Percentiles rank a stretch among this genome's conserved stretches.
Conservation (phyloP, 2,888 invertebrate genomes). For the Drosophila recens region DNA sequence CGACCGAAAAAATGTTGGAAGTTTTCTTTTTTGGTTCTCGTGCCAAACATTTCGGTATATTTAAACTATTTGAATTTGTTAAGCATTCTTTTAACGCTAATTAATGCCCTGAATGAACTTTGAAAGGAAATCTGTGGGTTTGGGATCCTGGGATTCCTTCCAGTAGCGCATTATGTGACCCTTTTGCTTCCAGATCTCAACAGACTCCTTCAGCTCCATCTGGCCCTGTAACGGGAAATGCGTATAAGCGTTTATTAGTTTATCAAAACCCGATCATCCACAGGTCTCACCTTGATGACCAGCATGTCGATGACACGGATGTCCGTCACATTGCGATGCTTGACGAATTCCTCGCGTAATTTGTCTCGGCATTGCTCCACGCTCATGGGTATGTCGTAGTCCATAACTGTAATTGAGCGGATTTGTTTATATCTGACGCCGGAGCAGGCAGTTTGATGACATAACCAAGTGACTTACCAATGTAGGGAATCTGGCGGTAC, state of each 20-base stretch:
- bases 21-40: conserved; percentile 16
- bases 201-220: conserved; percentile 96
- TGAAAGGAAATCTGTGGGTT: conserved; percentile 95
- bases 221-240: conserved; percentile 89
- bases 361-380: conserved; percentile 89
- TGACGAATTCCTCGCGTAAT: conserved; percentile 91
- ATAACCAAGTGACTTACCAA: conserved; percentile 88
- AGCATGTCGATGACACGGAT: conserved; percentile 96
- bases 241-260: not conserved
- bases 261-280: not conserved
- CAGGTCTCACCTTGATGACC: conserved; percentile 91
- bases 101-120: conserved; percentile 89
- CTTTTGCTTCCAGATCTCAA: conserved; percentile 95
- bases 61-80: conserved; percentile 70
- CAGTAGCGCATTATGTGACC: conserved; percentile 95
- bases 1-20: conserved; percentile 29
- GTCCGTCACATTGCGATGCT: conserved; percentile 92
- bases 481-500: conserved; percentile 95
- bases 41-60: conserved; percentile 50
- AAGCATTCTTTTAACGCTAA: conserved; percentile 61
- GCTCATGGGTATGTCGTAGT: conserved; percentile 93
- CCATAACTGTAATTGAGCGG: conserved; percentile 87
- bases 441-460: conserved; percentile 62
- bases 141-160: conserved; percentile 92
- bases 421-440: conserved; percentile 50